Evolutionary conservation across 2,888 invertebrate species (phyloP).

Genomic region (Margaritifera margaritifera): DNA sequence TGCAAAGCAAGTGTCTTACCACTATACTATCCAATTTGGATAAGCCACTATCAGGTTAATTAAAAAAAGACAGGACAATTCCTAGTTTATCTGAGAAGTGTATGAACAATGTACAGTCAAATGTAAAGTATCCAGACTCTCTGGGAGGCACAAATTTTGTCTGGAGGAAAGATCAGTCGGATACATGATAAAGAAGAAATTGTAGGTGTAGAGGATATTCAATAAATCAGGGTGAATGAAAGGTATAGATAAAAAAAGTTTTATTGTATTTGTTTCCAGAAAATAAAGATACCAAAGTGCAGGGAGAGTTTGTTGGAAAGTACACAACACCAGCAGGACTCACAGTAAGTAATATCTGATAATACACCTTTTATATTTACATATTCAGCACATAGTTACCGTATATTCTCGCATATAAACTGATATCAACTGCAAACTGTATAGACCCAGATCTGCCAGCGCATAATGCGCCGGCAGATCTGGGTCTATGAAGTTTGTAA

Average conservation of each 20-base stretch:
- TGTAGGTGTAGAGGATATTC: background rate
- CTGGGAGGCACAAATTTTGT: background rate
- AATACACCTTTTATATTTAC: no score
- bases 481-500: no score
- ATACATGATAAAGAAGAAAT: background rate
- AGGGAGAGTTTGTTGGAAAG: slow-evolving; percentile 77
- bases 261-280: slow-evolving; percentile 5
- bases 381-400: no score
- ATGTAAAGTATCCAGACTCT: background rate
- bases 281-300: slow-evolving; percentile 2
- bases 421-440: no score
- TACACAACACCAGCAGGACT: slow-evolving; percentile 80
- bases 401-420: no score
- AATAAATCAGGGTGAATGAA: background rate
- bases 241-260: background rate
- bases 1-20: no score
- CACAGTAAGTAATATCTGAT: slow-evolving; percentile 56
- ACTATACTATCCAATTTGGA: no score
- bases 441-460: no score
- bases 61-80: no score
- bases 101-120: background rate
- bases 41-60: no score
- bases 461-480: no score
- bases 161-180: background rate
- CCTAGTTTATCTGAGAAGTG: background rate